Evolutionary conservation across 2,888 invertebrate genomes (phyloP).

Genomic region (Gibbula magus): DNA sequence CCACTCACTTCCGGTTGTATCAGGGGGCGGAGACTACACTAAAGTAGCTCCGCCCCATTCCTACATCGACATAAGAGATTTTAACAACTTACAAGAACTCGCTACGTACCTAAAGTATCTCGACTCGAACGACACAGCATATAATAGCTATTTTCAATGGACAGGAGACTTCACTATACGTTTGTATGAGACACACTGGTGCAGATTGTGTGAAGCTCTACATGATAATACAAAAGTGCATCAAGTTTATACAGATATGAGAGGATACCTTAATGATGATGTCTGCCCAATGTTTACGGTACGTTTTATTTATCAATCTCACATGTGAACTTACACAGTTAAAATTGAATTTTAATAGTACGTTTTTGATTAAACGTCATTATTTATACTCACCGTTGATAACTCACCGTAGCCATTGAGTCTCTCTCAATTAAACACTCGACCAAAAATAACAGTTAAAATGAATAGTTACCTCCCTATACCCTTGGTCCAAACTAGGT

Average conservation of each 20-base stretch:
- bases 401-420: too few species aligned
- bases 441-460: too few species aligned
- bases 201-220: slow-evolving; percentile 6
- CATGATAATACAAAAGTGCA: neutral
- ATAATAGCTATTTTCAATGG: slow-evolving; percentile 28
- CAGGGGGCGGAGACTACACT: slow-evolving; percentile 17
- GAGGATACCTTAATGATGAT: slow-evolving; percentile 6
- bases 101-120: slow-evolving; percentile 8
- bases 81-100: neutral
- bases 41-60: slow-evolving; percentile 7
- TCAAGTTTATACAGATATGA: slow-evolving; percentile 20
- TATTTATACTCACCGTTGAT: too few species aligned
- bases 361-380: too few species aligned
- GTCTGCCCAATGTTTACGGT: slow-evolving; percentile 14
- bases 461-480: too few species aligned
- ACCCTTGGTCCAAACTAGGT: too few species aligned
- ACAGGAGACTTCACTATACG: neutral
- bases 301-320: too few species aligned
- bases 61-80: slow-evolving; percentile 25
- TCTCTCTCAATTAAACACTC: too few species aligned
- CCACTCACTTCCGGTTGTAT: slow-evolving; percentile 1
- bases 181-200: neutral
- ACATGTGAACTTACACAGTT: too few species aligned
- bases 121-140: slow-evolving; percentile 16
- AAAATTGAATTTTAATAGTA: too few species aligned